Evolutionary conservation across 2,113 vertebrate genomes (phyloP).

Genomic region (Fulmarus glacialis): DNA sequence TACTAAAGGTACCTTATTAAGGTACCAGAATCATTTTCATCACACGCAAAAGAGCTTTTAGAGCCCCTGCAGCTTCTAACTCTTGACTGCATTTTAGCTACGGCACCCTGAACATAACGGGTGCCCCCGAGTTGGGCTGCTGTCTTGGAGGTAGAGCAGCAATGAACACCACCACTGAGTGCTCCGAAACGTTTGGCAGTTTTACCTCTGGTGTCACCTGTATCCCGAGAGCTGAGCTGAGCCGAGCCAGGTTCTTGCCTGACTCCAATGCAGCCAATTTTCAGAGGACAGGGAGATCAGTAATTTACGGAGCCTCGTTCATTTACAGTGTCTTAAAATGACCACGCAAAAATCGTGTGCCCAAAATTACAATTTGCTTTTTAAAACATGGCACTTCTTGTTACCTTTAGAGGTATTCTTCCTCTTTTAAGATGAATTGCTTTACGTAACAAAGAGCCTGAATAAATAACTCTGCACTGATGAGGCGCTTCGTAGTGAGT

Average conservation of each 20-base stretch:
- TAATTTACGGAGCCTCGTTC: background rate
- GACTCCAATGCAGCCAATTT: background rate
- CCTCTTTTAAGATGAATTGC: background rate
- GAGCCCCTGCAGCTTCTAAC: background rate
- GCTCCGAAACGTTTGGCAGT: background rate
- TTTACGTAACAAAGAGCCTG: background rate
- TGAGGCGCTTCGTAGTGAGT: fast-evolving
- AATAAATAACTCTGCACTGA: background rate
- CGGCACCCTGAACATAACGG: background rate
- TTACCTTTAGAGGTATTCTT: background rate
- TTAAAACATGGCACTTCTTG: background rate
- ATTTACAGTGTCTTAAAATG: background rate
- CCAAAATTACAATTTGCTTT: background rate
- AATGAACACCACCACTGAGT: background rate
- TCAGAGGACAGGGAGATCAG: background rate
- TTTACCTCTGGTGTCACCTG: background rate
- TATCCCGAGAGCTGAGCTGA: background rate
- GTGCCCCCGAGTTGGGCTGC: background rate
- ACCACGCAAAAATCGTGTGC: background rate
- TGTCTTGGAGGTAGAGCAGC: background rate
- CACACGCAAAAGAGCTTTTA: background rate
- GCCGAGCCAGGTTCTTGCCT: background rate
- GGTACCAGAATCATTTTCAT: background rate
- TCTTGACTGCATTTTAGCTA: background rate
- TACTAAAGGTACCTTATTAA: background rate